A percentile compares a stretch with the other conserved stretches of the same genome.
phyloP scores from a whole-genome alignment of 2,113 vertebrate genomes.

The Catharus bicknelli region DNA sequence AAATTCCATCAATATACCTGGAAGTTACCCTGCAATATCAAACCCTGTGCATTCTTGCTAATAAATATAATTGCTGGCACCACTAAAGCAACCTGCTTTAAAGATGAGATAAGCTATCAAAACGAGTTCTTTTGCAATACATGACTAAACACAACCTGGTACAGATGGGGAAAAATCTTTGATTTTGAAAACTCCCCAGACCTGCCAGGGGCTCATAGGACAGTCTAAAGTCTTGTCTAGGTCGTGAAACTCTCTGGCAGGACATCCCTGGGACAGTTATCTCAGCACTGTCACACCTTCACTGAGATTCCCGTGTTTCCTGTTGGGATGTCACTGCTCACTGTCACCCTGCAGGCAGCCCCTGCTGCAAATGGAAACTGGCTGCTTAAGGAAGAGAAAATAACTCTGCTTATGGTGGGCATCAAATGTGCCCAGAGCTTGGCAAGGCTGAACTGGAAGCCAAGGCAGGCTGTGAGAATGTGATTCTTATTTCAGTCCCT shows the following conservation, averaged over 20 bases:
- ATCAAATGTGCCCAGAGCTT: accelerated
- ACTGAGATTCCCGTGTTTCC: neutral
- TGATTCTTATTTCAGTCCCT: neutral
- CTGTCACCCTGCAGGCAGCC: neutral
- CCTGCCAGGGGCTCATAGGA: neutral
- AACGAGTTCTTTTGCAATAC: neutral
- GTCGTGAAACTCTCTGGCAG: neutral
- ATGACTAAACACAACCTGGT: neutral
- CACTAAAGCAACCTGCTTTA: neutral
- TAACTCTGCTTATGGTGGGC: neutral
- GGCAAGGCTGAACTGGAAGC: neutral
- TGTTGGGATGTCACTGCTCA: accelerated
- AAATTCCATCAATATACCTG: neutral
- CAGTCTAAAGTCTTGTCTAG: neutral
- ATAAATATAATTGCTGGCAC: neutral
- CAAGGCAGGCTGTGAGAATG: neutral
- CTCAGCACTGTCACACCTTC: neutral
- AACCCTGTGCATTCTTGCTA: neutral
- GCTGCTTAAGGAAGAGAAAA: neutral
- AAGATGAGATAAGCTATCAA: conserved; percentile 4
- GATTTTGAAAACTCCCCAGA: neutral
- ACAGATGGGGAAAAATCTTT: neutral
- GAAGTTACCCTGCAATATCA: neutral
- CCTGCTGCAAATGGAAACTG: neutral
- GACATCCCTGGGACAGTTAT: neutral